Conservation (phyloP, 2,113 vertebrate species). For the Archilochus colubris region DNA sequence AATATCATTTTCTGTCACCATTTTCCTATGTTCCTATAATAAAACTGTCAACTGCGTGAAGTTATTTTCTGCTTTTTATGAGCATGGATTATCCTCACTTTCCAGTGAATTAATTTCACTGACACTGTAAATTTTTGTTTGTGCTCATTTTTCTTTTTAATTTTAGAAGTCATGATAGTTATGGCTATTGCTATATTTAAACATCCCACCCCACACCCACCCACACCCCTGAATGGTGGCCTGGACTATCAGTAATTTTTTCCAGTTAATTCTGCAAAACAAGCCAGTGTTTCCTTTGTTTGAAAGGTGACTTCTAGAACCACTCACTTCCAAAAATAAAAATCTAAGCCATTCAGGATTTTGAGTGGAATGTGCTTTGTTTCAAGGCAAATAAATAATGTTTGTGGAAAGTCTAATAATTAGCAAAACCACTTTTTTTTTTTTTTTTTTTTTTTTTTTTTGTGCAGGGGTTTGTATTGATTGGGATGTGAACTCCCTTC, state of each 20-base stretch:
- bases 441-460: no score
- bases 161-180: slow-evolving; percentile 47
- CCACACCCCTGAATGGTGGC: not conserved
- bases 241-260: slow-evolving; percentile 53
- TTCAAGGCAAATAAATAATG: slow-evolving; percentile 25
- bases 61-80: slow-evolving; percentile 71
- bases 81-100: slow-evolving; percentile 60
- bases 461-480: no score
- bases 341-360: not conserved
- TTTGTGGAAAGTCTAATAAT: slow-evolving; percentile 30
- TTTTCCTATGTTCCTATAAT: slow-evolving; percentile 70
- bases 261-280: slow-evolving; percentile 21
- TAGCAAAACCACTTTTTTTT: not conserved
- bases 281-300: slow-evolving; percentile 46
- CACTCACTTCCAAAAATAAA: not conserved
- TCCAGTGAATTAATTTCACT: slow-evolving; percentile 61
- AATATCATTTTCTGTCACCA: slow-evolving; percentile 68
- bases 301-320: slow-evolving; percentile 26
- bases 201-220: not conserved
- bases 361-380: not conserved
- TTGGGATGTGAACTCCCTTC: rapidly evolving
- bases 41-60: slow-evolving; percentile 62
- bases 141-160: slow-evolving; percentile 27
- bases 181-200: slow-evolving; percentile 49
- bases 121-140: slow-evolving; percentile 50